Percentiles rank a stretch among this genome's conserved stretches.
Evolutionary conservation across 92 coral and sea anemone genomes (phyloP).

Genomic region (Epizoanthus rinbou): DNA sequence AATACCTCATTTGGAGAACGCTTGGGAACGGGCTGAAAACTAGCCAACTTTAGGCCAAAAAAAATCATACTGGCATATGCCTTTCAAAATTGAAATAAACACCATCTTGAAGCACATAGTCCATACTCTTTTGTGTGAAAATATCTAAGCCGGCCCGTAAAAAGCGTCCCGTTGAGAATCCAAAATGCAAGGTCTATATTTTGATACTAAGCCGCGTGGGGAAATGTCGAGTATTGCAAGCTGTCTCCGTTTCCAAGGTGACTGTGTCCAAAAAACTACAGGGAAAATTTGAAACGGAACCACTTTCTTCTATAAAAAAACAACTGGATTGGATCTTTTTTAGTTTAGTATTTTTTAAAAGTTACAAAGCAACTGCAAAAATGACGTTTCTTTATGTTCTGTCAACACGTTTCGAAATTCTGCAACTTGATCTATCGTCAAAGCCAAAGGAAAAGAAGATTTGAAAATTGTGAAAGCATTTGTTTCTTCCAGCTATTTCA

Average conservation of each 20-base stretch:
- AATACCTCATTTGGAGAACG: too few species aligned
- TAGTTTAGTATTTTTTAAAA: slow-evolving; percentile 16
- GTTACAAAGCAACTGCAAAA: slow-evolving; percentile 23
- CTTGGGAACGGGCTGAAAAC: too few species aligned
- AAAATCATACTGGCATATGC: too few species aligned
- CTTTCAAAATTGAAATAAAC: too few species aligned
- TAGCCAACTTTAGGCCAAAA: too few species aligned
- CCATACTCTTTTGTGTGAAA: neutral
- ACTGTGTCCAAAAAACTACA: neutral
- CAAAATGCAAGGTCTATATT: neutral
- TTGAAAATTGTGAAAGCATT: slow-evolving; percentile 24
- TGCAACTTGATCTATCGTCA: slow-evolving; percentile 21
- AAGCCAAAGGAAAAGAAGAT: slow-evolving; percentile 28
- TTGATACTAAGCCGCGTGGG: neutral
- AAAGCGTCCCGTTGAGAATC: neutral
- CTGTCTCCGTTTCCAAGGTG: neutral
- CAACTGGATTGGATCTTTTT: slow-evolving; percentile 1
- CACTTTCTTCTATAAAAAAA: slow-evolving; percentile 1
- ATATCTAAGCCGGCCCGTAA: neutral
- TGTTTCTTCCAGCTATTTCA: slow-evolving; percentile 29
- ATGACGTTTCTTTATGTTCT: slow-evolving; percentile 26
- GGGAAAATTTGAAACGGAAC: slow-evolving; percentile 8
- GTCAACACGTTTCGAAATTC: slow-evolving; percentile 25
- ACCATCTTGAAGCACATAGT: too few species aligned
- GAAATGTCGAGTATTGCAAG: neutral